These are phyloP conservation scores for Notodonta dromedarius DNA, from an alignment of 2,888 invertebrate species.

Conservation along the genomic window DNA sequence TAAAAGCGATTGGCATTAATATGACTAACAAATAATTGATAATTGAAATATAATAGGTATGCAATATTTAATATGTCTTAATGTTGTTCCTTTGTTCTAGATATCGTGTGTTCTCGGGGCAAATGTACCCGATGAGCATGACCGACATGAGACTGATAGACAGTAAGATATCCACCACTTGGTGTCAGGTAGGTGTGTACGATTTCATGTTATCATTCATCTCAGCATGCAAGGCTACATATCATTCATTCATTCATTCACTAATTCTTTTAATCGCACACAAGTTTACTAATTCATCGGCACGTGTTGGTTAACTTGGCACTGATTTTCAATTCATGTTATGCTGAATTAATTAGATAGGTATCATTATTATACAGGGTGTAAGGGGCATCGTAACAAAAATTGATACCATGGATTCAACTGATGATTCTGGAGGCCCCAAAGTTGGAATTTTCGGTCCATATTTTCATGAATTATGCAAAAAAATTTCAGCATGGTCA, in stretches of 20 bases:
- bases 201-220: neutral
- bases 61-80: neutral
- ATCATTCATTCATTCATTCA: neutral
- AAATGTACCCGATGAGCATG: constrained; percentile 89
- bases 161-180: constrained; percentile 89
- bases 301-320: neutral
- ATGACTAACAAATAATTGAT: no score
- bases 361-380: no score
- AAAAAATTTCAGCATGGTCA: no score
- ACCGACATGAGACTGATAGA: constrained; percentile 91
- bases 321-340: neutral
- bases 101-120: constrained; percentile 88
- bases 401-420: no score
- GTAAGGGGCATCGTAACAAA: no score
- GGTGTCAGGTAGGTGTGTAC: constrained; percentile 88
- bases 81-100: constrained; percentile 56
- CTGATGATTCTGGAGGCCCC: no score
- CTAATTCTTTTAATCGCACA: no score
- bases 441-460: no score
- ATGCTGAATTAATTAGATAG: neutral
- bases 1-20: no score
- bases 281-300: neutral
- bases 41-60: no score
- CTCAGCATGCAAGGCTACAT: no score
- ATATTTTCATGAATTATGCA: no score